phyloP scores from a whole-genome alignment of 2,113 vertebrate genomes.

The Chaetura pelagica region DNA sequence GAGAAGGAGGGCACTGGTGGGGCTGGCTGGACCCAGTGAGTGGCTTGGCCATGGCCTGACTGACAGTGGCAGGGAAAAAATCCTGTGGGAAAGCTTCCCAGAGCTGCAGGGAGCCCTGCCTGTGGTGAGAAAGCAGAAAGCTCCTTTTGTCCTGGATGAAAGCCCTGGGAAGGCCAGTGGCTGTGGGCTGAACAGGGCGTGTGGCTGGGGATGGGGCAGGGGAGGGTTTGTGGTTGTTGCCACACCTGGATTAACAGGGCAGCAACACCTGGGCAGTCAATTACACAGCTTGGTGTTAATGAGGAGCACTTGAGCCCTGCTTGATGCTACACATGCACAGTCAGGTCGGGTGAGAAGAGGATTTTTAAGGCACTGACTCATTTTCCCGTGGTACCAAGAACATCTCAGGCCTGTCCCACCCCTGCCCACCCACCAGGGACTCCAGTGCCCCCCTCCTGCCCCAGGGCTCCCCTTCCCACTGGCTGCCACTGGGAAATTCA shows the following conservation, averaged over 20 bases:
- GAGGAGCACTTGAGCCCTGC: not conserved
- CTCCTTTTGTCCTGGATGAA: not conserved
- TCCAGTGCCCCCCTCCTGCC: not conserved
- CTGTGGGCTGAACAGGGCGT: not conserved
- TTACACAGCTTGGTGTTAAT: not conserved
- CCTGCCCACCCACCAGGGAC: not conserved
- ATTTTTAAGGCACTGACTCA: not conserved
- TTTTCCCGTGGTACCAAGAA: not conserved
- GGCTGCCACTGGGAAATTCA: not conserved
- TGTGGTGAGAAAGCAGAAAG: not conserved
- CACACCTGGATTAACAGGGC: not conserved
- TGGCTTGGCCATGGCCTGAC: no score
- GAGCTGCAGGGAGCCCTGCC: not conserved
- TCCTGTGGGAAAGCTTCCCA: not conserved
- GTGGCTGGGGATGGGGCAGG: not conserved
- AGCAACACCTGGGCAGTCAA: not conserved
- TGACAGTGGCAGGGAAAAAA: fast-evolving
- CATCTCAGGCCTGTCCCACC: not conserved
- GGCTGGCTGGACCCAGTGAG: not conserved
- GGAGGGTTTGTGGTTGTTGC: not conserved
- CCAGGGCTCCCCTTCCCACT: not conserved
- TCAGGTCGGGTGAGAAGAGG: not conserved
- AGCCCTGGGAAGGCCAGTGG: not conserved
- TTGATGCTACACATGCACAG: not conserved
- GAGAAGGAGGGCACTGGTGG: not conserved